Evolutionary conservation across 2,888 invertebrate genomes (phyloP), one percentile per base, ranked within the genome.

Genomic region (Cephus runcator): DNA sequence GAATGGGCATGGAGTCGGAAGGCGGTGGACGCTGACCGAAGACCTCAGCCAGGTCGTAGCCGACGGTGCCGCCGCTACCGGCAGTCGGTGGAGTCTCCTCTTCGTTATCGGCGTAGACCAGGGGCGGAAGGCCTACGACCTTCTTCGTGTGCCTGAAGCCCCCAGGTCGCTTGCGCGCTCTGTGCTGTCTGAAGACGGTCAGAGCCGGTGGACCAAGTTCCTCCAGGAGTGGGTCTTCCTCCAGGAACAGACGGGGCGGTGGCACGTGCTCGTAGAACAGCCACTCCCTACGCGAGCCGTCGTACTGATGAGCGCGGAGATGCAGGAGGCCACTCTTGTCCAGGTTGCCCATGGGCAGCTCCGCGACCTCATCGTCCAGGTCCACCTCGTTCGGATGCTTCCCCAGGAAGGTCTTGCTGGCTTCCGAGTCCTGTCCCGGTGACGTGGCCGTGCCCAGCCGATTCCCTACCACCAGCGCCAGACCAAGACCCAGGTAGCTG

Each of bases 401-500:
- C 30, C 71, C 74, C 31, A 77, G 74, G 31, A 69, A n/a, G 33
- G 31, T 69, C 75, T 75, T 77, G 71, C 73, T 73, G 36, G 75
- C 76, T 34, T 75, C 23, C n/a, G 69, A 11, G 56, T 79, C 80
- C 75, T 87, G 82, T 81, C 85, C 84, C 76, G 34, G 56, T n/a
- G 33, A 34, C 33, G 73, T 9, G 30, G 84, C 81, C 78, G 81
- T 84, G 73, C 85, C 83, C 34, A 88, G 87, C 34, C 89, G 87
- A 83, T 89, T 90, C 69, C 88, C 90, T 77, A 91, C 83, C 35
- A 87, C 88, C 73, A 91, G 83, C 69, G 90, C 90, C 77, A 91
- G 85, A 74, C 91, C 90, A 40, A 90, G 86, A 81, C 90, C 89
- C 75, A 90, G 86, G 84, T 90, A 91, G 79, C 90, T 89, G 40